Evolutionary conservation across 2,888 invertebrate species (phyloP), one percentile per base, ranked within the genome.

Genomic region (Caenorhabditis angaria): DNA sequence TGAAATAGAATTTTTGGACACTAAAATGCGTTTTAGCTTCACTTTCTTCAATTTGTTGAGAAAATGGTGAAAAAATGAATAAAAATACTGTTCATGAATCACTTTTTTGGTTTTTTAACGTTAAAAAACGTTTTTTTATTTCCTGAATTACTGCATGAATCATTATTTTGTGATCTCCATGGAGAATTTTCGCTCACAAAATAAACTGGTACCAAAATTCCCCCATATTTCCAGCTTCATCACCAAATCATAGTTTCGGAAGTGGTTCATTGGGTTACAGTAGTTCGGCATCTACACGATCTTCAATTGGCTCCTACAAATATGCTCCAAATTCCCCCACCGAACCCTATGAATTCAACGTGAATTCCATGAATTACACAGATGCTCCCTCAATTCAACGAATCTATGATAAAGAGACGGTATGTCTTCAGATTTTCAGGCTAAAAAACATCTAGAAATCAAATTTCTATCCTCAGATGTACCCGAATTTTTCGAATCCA

Each of bases 401-500:
- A 25, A 51, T 64, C 3, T 72, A 68, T 57, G 66, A 72, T 28
- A 50, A 61, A n/a, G 65, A 61, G 27, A 72, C 61, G 0, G 59
- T 59, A 12, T 22, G n/a, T 51, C 53, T 10, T 14, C 53, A 20
- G 10, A 10, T n/a, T 8, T 20, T 10, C 20, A 10, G 10, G 8
- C 53, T 20, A 14, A 14, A 14, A 12, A 10, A 12, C 20, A 51
- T 14, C 10, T 41, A 14, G 8, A 14, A 41, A 10, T 18, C 41
- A 10, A 41, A 18, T 41, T 41, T 41, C 41, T 20, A 8, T 25
- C 51, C 77, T 65, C 55, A 85, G 79, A 80, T 82, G 60, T 87
- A 87, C 63, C 67, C 65, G 8, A 84, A 86, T 56, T 83, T 81
- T 56, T 69, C 83, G 32, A 64, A 66, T 27, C 83, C 84, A 10